These are phyloP conservation scores for Drosophila truncata DNA, from an alignment of 1,140 invertebrate genomes.

Conservation along the genomic window DNA sequence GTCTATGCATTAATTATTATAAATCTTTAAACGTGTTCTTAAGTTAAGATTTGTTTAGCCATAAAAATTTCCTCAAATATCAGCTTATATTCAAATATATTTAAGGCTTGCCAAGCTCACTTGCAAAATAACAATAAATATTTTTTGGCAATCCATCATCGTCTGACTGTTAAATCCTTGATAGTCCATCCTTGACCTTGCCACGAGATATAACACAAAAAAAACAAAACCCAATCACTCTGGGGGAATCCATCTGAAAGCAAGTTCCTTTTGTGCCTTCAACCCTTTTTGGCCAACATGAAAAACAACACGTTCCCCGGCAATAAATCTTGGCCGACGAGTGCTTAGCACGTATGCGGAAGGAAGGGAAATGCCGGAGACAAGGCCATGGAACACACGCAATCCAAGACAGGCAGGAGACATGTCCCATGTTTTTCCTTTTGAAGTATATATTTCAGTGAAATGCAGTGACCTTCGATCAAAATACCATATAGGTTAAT, in stretches of 20 bases:
- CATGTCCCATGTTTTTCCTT: conserved; percentile 34
- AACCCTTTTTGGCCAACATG: conserved; percentile 49
- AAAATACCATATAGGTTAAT: background rate
- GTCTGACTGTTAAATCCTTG: conserved; percentile 7
- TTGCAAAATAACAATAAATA: background rate
- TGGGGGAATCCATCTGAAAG: conserved; percentile 30
- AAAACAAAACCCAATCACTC: conserved; percentile 1
- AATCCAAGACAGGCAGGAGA: conserved; percentile 34
- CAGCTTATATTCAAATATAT: background rate
- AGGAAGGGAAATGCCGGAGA: conserved; percentile 23
- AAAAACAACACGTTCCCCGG: conserved; percentile 67
- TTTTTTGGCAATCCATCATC: conserved; percentile 18
- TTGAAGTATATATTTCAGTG: conserved; percentile 31
- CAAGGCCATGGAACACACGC: conserved; percentile 20
- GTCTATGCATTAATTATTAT: too few relatives aligned
- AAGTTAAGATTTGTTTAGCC: background rate
- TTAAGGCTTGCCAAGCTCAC: background rate
- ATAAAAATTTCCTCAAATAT: too few relatives aligned
- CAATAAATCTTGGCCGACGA: conserved; percentile 72
- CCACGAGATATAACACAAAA: background rate
- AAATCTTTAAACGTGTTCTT: too few relatives aligned
- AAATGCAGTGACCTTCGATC: conserved; percentile 45
- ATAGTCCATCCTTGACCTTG: conserved; percentile 61
- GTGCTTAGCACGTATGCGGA: conserved; percentile 62
- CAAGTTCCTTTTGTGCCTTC: conserved; percentile 19